Conservation (phyloP, 2,113 vertebrate species). For the Hystrix cristata region DNA sequence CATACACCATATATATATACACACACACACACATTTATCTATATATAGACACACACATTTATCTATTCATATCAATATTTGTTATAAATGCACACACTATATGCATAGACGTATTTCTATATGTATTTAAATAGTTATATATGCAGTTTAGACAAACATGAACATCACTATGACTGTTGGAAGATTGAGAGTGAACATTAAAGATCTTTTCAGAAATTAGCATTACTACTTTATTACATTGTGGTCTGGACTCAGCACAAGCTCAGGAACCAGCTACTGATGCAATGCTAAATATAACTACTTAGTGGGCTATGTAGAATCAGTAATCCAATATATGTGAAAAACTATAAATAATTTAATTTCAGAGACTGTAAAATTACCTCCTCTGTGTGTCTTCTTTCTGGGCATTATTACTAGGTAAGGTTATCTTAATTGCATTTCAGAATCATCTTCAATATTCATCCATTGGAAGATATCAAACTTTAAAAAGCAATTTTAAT, state of each 20-base stretch:
- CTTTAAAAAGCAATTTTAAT: conserved; percentile 64
- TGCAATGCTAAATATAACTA: conserved; percentile 61
- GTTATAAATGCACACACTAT: not conserved
- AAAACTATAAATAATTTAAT: conserved; percentile 76
- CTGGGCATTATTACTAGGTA: not conserved
- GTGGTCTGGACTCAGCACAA: conserved; percentile 29
- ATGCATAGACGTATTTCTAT: not conserved
- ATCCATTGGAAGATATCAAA: conserved; percentile 27
- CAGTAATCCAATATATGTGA: not conserved
- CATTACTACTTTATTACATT: not conserved
- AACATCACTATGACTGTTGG: not conserved
- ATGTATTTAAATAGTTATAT: not conserved
- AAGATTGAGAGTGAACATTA: not conserved
- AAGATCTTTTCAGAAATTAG: not conserved
- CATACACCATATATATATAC: not conserved
- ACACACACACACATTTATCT: not conserved
- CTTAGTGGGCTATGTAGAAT: not conserved
- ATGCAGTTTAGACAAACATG: not conserved
- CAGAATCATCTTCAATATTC: conserved; percentile 72
- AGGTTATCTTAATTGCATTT: conserved; percentile 53
- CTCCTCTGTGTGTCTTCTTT: not conserved
- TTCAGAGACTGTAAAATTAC: not conserved
- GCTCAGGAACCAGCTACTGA: conserved; percentile 56
- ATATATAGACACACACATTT: not conserved
- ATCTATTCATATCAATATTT: not conserved